Percentiles rank a stretch among this genome's conserved stretches.
Conservation (phyloP, 2,888 invertebrate species). For the Abrostola triplasia region DNA sequence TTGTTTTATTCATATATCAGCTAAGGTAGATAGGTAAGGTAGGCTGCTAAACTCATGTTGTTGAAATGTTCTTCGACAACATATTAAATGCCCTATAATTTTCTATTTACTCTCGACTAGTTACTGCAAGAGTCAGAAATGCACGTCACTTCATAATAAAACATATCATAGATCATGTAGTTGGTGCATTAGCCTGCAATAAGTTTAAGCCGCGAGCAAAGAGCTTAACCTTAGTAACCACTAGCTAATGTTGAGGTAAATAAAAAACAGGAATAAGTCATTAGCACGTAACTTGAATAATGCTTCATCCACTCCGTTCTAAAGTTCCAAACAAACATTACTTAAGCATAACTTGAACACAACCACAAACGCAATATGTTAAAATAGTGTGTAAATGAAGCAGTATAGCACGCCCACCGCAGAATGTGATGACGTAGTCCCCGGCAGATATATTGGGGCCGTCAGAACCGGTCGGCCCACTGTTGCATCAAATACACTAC, state of each 20-base stretch:
- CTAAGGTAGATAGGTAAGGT: no score
- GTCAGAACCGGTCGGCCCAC: conserved; percentile 74
- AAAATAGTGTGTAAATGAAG: conserved; percentile 44
- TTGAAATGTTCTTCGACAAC: no score
- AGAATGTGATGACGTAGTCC: conserved; percentile 64
- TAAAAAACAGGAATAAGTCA: conserved; percentile 20
- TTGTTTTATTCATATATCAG: no score
- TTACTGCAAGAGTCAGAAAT: no score
- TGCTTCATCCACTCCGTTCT: conserved; percentile 6
- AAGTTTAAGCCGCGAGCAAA: not conserved
- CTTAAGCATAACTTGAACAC: conserved; percentile 30
- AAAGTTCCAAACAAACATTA: conserved; percentile 33
- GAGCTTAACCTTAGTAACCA: not conserved
- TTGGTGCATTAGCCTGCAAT: not conserved
- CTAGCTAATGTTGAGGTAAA: conserved; percentile 17
- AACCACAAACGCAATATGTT: conserved; percentile 22
- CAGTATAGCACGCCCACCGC: conserved; percentile 63
- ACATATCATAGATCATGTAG: no score
- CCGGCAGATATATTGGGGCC: conserved; percentile 74
- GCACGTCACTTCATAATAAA: no score
- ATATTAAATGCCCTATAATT: no score
- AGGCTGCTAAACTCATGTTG: no score
- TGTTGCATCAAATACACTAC: conserved; percentile 79
- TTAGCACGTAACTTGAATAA: conserved; percentile 19
- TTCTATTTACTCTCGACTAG: no score